Evolutionary conservation across 2,888 invertebrate species (phyloP).

Genomic region (Serrognathus titanus): DNA sequence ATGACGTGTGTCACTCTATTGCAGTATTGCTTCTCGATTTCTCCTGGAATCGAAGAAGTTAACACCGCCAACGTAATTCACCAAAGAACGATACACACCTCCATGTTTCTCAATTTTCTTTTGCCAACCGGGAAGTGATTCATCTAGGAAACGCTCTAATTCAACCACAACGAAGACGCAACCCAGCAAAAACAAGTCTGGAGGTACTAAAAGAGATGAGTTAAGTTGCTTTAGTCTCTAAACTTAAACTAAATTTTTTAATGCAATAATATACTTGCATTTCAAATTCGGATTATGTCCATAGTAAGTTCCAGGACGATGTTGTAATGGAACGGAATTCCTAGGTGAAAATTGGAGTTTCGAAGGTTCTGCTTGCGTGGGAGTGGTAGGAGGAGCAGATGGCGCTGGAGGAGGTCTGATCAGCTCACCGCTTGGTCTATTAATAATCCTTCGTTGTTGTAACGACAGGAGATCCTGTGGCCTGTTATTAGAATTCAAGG

Average conservation of each 20-base stretch:
- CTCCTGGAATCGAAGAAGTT: conserved; percentile 54
- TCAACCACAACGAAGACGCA: conserved; percentile 78
- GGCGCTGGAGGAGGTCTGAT: conserved; percentile 47
- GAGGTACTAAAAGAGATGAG: conserved; percentile 57
- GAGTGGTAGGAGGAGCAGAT: conserved; percentile 31
- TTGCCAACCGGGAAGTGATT: conserved; percentile 43
- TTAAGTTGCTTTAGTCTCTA: neutral
- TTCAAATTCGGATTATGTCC: conserved; percentile 92
- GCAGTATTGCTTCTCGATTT: conserved; percentile 81
- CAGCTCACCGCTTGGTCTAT: conserved; percentile 46
- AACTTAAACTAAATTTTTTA: neutral
- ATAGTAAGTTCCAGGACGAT: conserved; percentile 68
- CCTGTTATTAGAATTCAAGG: conserved; percentile 50
- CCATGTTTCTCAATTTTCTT: conserved; percentile 46
- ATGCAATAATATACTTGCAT: conserved; percentile 37
- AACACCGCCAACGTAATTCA: too few relatives aligned
- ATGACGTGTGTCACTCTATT: conserved; percentile 88
- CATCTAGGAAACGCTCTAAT: conserved; percentile 40
- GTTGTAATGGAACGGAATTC: conserved; percentile 50
- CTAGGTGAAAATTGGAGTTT: conserved; percentile 48
- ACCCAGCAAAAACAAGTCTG: conserved; percentile 85
- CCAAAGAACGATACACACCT: conserved; percentile 24
- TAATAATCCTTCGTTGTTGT: conserved; percentile 51
- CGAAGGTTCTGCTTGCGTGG: conserved; percentile 23
- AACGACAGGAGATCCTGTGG: conserved; percentile 56